phyloP scores from a whole-genome alignment of 2,113 vertebrate species.

The Plecotus auritus region DNA sequence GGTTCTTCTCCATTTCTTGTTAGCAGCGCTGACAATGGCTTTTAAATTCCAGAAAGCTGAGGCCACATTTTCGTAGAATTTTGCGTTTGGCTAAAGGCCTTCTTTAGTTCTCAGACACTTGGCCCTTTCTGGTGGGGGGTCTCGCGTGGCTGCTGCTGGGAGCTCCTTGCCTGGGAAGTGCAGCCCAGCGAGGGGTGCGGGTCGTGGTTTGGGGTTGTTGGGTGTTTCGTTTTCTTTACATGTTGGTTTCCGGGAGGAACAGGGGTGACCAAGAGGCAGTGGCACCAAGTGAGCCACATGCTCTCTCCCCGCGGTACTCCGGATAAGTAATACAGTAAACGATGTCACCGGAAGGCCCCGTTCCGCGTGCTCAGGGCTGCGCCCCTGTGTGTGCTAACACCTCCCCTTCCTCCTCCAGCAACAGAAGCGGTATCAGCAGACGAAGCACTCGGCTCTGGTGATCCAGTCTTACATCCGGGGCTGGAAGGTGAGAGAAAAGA shows the following conservation, averaged over 20 bases:
- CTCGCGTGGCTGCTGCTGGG: not conserved
- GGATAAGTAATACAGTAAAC: not conserved
- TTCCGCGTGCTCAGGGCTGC: not conserved
- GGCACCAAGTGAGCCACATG: not conserved
- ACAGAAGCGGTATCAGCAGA: constrained; percentile 92
- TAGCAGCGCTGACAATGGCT: not conserved
- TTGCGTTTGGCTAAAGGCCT: not conserved
- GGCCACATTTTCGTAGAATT: not conserved
- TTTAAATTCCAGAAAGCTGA: not conserved
- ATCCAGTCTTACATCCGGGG: constrained; percentile 96
- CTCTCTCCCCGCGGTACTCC: not conserved
- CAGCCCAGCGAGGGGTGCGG: too few species aligned
- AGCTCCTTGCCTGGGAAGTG: not conserved
- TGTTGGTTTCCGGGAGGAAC: not conserved
- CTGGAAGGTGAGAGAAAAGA: constrained; percentile 91
- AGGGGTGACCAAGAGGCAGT: not conserved
- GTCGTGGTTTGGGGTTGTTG: not conserved
- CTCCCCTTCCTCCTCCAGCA: constrained; percentile 83
- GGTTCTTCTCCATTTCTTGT: not conserved
- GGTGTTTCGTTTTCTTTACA: not conserved
- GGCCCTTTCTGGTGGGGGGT: not conserved
- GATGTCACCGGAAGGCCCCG: not conserved
- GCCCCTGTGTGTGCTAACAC: not conserved
- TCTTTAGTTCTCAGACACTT: not conserved
- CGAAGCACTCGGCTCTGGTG: constrained; percentile 88